Evolutionary conservation across 2,113 vertebrate genomes (phyloP), one percentile per base, ranked within the genome.

Genomic region (Corythaeola cristata): DNA sequence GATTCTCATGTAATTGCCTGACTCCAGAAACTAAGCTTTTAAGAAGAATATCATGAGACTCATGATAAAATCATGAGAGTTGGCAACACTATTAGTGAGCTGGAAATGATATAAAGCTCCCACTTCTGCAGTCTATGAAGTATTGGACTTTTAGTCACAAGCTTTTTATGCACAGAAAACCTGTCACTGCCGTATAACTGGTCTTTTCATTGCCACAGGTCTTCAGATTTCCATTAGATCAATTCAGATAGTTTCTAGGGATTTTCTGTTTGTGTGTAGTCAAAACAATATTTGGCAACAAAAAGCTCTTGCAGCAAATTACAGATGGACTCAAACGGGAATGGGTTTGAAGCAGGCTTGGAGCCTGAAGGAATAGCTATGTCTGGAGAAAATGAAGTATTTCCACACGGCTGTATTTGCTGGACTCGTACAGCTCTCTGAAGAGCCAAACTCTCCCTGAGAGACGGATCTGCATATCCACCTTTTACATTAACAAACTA

Each of bases 21-120:
- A 95, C 77, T 96, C 69, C 66, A 96, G 96, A 94, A 96, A 96
- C 81, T 64, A 74, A 92, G 93, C 77, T 95, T 94, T 97, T 95
- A 91, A 96, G 91, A 96, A 91, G 91, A 94, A 91, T 96, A 97
- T 95, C 94, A 93, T 89, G 93, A 97, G 93, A 82, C 91, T 97
- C 96, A 96, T 96, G 93, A 96, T 96, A 97, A 95, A 96, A 97
- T 96, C 96, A 95, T 96, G 96, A 96, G 94, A 96, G 89, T 37
- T 96, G 96, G 96, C 94, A 97, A 94, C 89, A 93, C 91, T 89
- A 96, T 95, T 95, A 97, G 93, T 75, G 89, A 95, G 93, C 85
- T 96, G 89, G 94, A 96, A 95, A 96, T 96, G 39, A 94, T 93
- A 95, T 89, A 95, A 95, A 96, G 91, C 91, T 96, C 74, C 81